Conservation (phyloP, 2,113 vertebrate genomes). For the Tenrec ecaudatus region DNA sequence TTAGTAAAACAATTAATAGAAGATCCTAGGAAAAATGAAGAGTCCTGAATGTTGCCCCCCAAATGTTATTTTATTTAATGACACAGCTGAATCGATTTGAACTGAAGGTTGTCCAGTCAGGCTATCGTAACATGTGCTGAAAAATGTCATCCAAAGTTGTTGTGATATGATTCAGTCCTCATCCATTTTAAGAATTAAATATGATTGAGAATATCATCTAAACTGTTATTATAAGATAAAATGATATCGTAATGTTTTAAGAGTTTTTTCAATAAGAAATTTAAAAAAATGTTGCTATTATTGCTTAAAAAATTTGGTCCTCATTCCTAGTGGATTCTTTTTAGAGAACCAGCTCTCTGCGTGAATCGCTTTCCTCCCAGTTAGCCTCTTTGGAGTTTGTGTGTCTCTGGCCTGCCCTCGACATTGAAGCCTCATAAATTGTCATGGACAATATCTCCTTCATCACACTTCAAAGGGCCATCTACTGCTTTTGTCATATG, state of each 20-base stretch:
- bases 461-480: not conserved
- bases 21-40: not conserved
- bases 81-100: not conserved
- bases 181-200: conserved; percentile 51
- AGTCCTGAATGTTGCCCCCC: not conserved
- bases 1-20: conserved; percentile 19
- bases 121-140: conserved; percentile 14
- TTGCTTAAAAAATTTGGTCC: not conserved
- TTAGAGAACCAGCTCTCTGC: not conserved
- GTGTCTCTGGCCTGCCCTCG: not conserved
- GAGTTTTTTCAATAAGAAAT: not conserved
- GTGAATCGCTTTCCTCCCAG: not conserved
- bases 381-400: not conserved
- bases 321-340: not conserved
- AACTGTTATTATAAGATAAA: conserved; percentile 26
- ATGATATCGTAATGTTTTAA: not conserved
- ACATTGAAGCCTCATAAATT: not conserved
- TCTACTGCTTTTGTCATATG: not conserved
- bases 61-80: not conserved
- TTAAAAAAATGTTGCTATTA: not conserved
- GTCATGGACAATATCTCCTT: conserved; percentile 38
- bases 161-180: not conserved
- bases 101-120: conserved; percentile 39
- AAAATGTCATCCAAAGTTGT: not conserved
- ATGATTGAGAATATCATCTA: conserved; percentile 1